Evolutionary conservation across 2,797 vertebrate genomes (phyloP).

Genomic region (Aplochiton taeniatus): DNA sequence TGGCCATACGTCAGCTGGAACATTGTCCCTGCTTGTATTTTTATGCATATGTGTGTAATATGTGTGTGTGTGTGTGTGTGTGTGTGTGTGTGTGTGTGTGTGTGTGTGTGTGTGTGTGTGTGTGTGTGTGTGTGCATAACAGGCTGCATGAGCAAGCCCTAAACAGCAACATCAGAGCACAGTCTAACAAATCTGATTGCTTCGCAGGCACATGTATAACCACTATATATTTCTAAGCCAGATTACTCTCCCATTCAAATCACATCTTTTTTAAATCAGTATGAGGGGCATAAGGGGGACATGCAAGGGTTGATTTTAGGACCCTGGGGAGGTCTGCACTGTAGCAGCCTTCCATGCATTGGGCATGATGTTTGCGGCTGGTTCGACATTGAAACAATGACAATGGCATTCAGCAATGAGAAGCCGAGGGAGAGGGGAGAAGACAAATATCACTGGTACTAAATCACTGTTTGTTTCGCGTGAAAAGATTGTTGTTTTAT

Average conservation of each 20-base stretch:
- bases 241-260: conserved; percentile 13
- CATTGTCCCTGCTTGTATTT: not conserved
- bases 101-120: conserved; percentile 19
- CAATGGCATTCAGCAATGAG: conserved; percentile 21
- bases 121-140: conserved; percentile 37
- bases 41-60: conserved; percentile 1
- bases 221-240: not conserved
- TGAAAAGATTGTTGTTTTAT: too few species aligned
- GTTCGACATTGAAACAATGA: conserved; percentile 41
- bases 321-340: conserved; percentile 11
- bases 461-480: too few species aligned
- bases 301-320: conserved; percentile 33
- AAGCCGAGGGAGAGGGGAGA: not conserved
- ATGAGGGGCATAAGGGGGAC: conserved; percentile 15
- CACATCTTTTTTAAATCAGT: not conserved
- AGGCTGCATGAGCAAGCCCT: conserved; percentile 23
- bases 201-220: not conserved
- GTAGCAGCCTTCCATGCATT: conserved; percentile 22
- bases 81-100: not conserved
- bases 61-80: not conserved
- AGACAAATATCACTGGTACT: not conserved
- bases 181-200: too few species aligned
- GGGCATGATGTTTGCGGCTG: conserved; percentile 28
- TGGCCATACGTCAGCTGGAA: too few species aligned
- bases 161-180: not conserved